Conservation (phyloP, 2,113 vertebrate genomes). For the Nothobranchius furzeri region DNA sequence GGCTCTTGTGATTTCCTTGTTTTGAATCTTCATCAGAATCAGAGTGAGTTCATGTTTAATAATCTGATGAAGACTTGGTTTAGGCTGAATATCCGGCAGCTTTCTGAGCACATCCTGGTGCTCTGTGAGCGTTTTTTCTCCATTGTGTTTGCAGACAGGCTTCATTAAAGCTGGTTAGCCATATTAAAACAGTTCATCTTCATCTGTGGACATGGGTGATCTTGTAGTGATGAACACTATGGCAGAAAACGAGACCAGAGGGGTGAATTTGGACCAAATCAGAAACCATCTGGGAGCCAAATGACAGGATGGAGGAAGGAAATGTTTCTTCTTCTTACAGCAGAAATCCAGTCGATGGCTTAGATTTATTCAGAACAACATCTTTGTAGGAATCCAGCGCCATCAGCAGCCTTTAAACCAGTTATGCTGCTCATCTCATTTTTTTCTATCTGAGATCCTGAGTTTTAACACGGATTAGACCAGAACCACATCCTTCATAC, state of each 20-base stretch:
- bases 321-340: neutral
- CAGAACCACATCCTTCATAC: neutral
- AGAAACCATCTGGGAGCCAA: neutral
- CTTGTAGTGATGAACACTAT: neutral
- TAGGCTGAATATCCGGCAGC: too few relatives aligned
- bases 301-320: neutral
- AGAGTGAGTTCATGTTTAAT: too few relatives aligned
- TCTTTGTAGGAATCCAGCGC: neutral
- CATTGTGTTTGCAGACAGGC: too few relatives aligned
- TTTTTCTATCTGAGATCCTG: too few relatives aligned
- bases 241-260: neutral
- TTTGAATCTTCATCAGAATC: too few relatives aligned
- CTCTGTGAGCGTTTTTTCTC: neutral
- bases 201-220: conserved; percentile 2
- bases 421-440: neutral
- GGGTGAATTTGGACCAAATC: neutral
- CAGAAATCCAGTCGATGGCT: neutral
- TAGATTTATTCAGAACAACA: conserved; percentile 6
- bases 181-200: conserved; percentile 41
- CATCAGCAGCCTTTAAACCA: neutral
- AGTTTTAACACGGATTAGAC: neutral
- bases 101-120: too few relatives aligned
- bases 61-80: neutral
- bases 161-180: neutral
- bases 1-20: too few relatives aligned